Percentiles rank a stretch among this genome's conserved stretches.
phyloP scores from a whole-genome alignment of 2,888 invertebrate genomes.

The Arrhopalites spinosus region DNA sequence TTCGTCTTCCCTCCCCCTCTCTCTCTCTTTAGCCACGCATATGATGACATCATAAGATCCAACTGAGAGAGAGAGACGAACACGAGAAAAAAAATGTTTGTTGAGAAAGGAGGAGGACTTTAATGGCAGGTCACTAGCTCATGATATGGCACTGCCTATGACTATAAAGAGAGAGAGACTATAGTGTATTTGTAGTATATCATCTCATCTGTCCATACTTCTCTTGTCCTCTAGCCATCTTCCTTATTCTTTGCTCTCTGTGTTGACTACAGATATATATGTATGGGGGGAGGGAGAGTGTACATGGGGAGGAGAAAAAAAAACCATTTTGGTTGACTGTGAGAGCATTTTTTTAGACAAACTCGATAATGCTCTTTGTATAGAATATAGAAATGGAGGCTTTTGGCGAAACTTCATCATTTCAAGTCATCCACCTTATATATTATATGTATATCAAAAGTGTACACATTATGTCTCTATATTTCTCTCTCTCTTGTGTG shows the following conservation, averaged over 20 bases:
- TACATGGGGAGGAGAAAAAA: not conserved
- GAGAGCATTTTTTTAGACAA: slow-evolving; percentile 28
- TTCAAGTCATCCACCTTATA: not conserved
- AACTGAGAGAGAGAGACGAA: too few relatives aligned
- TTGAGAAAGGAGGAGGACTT: too few relatives aligned
- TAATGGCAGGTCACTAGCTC: slow-evolving; percentile 1
- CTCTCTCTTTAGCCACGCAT: not conserved
- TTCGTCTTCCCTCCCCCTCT: not conserved
- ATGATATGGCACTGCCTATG: too few relatives aligned
- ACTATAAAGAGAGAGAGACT: too few relatives aligned
- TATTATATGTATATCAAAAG: not conserved
- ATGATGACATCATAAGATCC: not conserved
- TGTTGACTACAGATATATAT: not conserved
- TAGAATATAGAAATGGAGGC: slow-evolving; percentile 27
- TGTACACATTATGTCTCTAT: not conserved
- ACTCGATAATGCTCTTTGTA: slow-evolving; percentile 29
- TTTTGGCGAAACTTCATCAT: slow-evolving; percentile 34
- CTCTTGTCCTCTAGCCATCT: slow-evolving; percentile 12
- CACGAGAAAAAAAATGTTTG: not conserved
- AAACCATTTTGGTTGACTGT: slow-evolving; percentile 20
- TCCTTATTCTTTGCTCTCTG: not conserved
- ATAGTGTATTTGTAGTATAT: not conserved
- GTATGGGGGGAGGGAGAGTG: slow-evolving; percentile 1
- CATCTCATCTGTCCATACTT: not conserved
- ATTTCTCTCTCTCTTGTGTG: not conserved